phyloP scores from a whole-genome alignment of 2,797 vertebrate species.

The Eulemur albifrons region DNA sequence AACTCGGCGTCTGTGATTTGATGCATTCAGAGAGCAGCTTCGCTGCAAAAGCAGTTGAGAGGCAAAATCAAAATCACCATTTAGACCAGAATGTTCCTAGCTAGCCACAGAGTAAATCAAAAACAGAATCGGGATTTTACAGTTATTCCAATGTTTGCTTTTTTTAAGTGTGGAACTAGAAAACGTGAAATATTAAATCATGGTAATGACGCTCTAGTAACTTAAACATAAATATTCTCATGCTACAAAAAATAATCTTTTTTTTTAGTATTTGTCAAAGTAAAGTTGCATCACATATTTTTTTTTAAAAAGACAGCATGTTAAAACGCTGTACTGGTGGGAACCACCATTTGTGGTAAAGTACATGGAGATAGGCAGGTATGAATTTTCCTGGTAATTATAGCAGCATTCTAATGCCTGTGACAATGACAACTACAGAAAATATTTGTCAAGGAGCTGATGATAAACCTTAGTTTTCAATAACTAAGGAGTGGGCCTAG shows the following conservation, averaged over 20 bases:
- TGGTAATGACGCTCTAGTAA: background rate
- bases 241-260: background rate
- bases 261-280: background rate
- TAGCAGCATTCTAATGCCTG: background rate
- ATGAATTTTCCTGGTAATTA: background rate
- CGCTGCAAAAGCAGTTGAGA: fast-evolving
- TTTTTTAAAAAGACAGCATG: background rate
- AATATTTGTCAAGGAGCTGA: background rate
- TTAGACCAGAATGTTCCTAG: background rate
- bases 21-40: background rate
- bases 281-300: background rate
- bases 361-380: background rate
- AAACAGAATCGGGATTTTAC: background rate
- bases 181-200: background rate
- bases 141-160: background rate
- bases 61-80: fast-evolving
- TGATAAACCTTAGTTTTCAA: background rate
- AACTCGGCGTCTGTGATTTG: background rate
- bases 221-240: no score
- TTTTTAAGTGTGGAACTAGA: background rate
- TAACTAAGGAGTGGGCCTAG: background rate
- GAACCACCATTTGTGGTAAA: background rate
- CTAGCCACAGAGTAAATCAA: no score
- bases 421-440: background rate
- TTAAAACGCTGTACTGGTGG: background rate